phyloP scores from a whole-genome alignment of 2,113 vertebrate genomes.

The Numida meleagris region DNA sequence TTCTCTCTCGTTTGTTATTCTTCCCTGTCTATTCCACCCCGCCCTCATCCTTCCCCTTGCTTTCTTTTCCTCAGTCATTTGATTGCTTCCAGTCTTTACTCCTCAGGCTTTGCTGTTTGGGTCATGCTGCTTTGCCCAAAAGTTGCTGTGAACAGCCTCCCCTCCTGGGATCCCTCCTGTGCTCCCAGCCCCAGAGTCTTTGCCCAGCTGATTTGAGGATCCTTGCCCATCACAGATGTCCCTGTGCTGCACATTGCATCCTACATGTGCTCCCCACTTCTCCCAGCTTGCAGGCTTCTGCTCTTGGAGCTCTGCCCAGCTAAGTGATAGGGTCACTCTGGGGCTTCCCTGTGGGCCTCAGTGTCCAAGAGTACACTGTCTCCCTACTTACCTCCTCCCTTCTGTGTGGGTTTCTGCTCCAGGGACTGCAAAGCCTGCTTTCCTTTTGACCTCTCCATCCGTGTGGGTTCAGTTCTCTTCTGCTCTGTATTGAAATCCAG shows the following conservation, averaged over 20 bases:
- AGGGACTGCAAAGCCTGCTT: not conserved
- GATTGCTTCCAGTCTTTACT: not conserved
- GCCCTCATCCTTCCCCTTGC: not conserved
- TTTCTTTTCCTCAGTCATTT: not conserved
- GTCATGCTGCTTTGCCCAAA: not conserved
- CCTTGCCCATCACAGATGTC: too few relatives aligned
- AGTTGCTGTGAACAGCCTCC: not conserved
- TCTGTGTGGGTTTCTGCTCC: not conserved
- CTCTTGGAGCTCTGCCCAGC: not conserved
- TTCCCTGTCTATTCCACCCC: not conserved
- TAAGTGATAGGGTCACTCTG: not conserved
- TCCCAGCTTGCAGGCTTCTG: not conserved
- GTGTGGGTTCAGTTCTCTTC: not conserved
- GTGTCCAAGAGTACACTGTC: not conserved
- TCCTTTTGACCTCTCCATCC: not conserved
- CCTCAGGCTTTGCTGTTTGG: not conserved
- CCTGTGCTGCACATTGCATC: not conserved
- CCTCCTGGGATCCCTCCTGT: not conserved
- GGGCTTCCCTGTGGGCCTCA: too few relatives aligned
- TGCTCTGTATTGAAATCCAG: fast-evolving
- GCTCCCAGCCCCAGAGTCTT: not conserved
- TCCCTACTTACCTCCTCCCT: not conserved
- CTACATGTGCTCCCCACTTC: not conserved
- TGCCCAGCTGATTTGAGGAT: not conserved
- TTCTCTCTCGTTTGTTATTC: not conserved